Conservation (phyloP, 2,797 vertebrate genomes). For the Rhyacichthys aspro region DNA sequence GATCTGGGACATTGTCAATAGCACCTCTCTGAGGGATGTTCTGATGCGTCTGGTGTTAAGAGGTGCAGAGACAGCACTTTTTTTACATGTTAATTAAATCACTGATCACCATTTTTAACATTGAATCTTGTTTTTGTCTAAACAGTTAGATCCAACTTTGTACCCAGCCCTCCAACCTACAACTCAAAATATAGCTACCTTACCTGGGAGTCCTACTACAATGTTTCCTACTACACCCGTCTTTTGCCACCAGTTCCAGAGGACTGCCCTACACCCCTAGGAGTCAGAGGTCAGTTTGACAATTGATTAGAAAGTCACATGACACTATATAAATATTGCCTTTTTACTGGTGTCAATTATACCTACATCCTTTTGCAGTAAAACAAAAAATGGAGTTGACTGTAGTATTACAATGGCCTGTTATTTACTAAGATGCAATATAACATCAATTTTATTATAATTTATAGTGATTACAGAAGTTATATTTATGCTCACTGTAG, state of each 20-base stretch:
- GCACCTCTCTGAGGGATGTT: conserved; percentile 84
- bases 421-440: too few species aligned
- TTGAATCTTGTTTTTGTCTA: not conserved
- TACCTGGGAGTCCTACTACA: conserved; percentile 94
- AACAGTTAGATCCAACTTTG: conserved; percentile 88
- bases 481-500: too few species aligned
- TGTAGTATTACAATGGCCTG: too few species aligned
- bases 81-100: not conserved
- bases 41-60: conserved; percentile 93
- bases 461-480: too few species aligned
- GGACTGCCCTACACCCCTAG: conserved; percentile 90
- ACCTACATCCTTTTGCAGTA: conserved; percentile 24
- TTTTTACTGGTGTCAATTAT: conserved; percentile 26
- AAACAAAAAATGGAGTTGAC: too few species aligned
- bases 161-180: conserved; percentile 94
- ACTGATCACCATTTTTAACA: too few species aligned
- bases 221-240: conserved; percentile 92
- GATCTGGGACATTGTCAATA: conserved; percentile 93
- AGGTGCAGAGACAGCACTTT: conserved; percentile 72
- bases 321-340: not conserved
- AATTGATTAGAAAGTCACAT: not conserved
- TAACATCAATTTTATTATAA: too few species aligned
- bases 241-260: conserved; percentile 89
- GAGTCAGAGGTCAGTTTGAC: conserved; percentile 85
- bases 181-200: conserved; percentile 90